Conservation (phyloP, 2,888 invertebrate genomes). For the Gerris lacustris region DNA sequence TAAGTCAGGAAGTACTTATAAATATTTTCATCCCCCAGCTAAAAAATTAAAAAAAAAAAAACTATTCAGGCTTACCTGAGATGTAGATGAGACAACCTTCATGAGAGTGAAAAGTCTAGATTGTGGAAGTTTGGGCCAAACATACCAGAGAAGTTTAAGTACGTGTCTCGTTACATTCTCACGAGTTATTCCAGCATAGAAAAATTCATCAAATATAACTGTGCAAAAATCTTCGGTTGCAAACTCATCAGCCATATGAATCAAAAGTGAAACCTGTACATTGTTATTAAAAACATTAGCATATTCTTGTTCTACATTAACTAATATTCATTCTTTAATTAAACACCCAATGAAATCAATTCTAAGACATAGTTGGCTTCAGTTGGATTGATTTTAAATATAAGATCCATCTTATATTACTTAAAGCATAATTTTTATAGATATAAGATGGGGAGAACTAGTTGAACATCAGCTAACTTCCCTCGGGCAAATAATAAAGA, state of each 20-base stretch:
- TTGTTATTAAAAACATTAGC: conserved; percentile 7
- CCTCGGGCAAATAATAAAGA: too few relatives aligned
- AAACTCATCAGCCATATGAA: conserved; percentile 85
- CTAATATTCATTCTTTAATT: too few relatives aligned
- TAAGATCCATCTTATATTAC: too few relatives aligned
- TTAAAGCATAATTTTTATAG: too few relatives aligned
- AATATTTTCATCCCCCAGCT: too few relatives aligned
- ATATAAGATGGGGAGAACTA: too few relatives aligned
- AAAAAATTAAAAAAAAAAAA: too few relatives aligned
- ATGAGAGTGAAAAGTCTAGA: conserved; percentile 66
- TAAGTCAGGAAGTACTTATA: too few relatives aligned
- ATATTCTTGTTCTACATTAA: not conserved
- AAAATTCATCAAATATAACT: conserved; percentile 88
- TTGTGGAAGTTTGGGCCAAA: conserved; percentile 70
- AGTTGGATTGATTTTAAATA: too few relatives aligned
- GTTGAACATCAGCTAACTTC: too few relatives aligned
- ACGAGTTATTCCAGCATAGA: conserved; percentile 74
- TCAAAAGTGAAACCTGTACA: conserved; percentile 54
- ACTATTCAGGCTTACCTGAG: conserved; percentile 35
- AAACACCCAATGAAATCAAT: too few relatives aligned
- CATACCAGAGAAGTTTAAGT: conserved; percentile 79
- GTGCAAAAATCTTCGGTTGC: conserved; percentile 88
- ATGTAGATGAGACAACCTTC: conserved; percentile 57
- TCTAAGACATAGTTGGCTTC: not conserved
- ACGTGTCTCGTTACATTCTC: conserved; percentile 89